Evolutionary conservation across 2,797 vertebrate genomes (phyloP), one percentile per base, ranked within the genome.

Genomic region (Phalanger gymnotis): DNA sequence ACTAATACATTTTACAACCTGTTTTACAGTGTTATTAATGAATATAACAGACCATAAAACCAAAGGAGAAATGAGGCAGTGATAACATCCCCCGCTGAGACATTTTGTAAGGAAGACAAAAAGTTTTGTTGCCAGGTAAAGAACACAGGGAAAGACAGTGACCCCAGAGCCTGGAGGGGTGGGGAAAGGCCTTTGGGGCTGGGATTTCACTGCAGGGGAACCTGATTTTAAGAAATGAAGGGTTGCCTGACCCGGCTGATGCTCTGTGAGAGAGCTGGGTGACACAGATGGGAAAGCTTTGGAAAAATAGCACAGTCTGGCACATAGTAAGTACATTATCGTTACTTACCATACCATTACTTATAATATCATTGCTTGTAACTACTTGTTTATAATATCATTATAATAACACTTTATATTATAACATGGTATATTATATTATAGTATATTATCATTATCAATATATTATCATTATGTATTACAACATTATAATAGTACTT

Each of bases 11-110:
- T 91, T 96, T 92, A 93, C 93, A 95, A 27, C 47, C 53, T 0
- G 2, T 91, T 97, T 97, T 94, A 3, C 28, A 91, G 90, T 92
- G 0, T 96, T 97, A 91, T 95, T 96, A 95, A 96, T 87, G 95
- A 97, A 91, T 28, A 93, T 22, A 90, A 73, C 94, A 96, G 95
- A 92, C 93, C 91, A 28, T 91, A 97, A 95, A 96, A 93, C 11
- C 92, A 90, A 96, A 89, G 55, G 96, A 92, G 96, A 47, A 94
- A 96, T 94, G 93, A 97, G 96, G 87, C 9, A 5, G 9, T 31
- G 0, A 47, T 90, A 14, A 14, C 0, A 22, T 3, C 94, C 56
- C 61, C 0, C 56, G 19, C 34, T 28, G n/a, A 54, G 95, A 54
- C 3, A 91, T 93, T 96, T 90, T 56, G 92, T 93, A 52, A 93